A percentile compares a stretch with the other conserved stretches of the same genome.
Conservation (phyloP, 2,888 invertebrate species). For the Lysandra coridon region DNA sequence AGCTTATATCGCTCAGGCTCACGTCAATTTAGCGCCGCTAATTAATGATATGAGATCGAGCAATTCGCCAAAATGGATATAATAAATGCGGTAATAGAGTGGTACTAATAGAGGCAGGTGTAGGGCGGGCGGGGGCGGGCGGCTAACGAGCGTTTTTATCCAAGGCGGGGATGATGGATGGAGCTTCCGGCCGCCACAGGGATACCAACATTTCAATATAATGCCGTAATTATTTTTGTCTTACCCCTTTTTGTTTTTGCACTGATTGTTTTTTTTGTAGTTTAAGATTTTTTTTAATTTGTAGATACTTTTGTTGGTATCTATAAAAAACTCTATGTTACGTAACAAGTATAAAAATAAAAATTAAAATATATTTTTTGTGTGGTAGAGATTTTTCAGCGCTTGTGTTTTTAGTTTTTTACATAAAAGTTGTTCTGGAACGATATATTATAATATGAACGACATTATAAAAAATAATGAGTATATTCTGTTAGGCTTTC, state of each 20-base stretch:
- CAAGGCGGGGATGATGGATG: conserved; percentile 79
- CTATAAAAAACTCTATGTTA: too few relatives aligned
- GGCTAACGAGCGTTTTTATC: conserved; percentile 79
- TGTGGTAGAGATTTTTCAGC: too few relatives aligned
- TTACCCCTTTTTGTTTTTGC: neutral
- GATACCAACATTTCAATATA: conserved; percentile 72
- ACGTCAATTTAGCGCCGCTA: conserved; percentile 35
- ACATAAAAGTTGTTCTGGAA: too few relatives aligned
- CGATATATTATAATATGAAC: too few relatives aligned
- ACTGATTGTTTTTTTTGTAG: neutral
- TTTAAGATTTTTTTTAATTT: neutral
- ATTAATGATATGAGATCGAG: conserved; percentile 48
- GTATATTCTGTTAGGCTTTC: too few relatives aligned
- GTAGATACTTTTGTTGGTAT: too few relatives aligned
- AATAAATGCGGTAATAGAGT: conserved; percentile 79
- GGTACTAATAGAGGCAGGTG: conserved; percentile 78
- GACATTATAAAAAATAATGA: too few relatives aligned
- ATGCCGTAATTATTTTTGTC: conserved; percentile 58
- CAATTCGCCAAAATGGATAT: conserved; percentile 79
- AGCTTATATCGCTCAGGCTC: conserved; percentile 10
- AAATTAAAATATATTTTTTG: too few relatives aligned
- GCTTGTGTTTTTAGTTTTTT: too few relatives aligned
- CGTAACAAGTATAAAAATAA: too few relatives aligned
- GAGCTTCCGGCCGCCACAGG: conserved; percentile 72
- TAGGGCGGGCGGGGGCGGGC: conserved; percentile 50